Evolutionary conservation across 2,113 vertebrate species (phyloP).

Genomic region (Protomyctophum bolini): DNA sequence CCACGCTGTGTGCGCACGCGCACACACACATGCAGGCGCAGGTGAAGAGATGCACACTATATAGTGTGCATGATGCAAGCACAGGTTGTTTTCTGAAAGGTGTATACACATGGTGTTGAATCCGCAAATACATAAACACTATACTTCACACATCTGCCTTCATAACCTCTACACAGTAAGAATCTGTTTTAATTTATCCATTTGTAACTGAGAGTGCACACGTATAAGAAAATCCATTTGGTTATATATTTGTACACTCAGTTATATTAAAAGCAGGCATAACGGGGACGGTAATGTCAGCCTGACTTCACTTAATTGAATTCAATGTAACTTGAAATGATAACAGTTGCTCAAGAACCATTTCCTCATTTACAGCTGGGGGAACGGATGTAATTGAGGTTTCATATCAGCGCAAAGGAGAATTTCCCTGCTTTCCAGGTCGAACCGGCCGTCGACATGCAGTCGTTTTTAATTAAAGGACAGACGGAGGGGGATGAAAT

Average conservation of each 20-base stretch:
- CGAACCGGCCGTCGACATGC: conserved; percentile 45
- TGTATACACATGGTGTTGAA: neutral
- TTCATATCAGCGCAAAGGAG: conserved; percentile 49
- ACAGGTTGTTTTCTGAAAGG: conserved; percentile 42
- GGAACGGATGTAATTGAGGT: conserved; percentile 57
- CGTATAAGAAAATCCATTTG: too few relatives aligned
- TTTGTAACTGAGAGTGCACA: too few relatives aligned
- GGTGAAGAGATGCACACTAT: conserved; percentile 9
- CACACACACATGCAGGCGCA: neutral
- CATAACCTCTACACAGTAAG: too few relatives aligned
- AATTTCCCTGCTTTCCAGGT: conserved; percentile 44
- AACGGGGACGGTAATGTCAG: conserved; percentile 22
- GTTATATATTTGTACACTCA: too few relatives aligned
- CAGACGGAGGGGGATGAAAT: conserved; percentile 50
- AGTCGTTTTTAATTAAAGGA: conserved; percentile 73
- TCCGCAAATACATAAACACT: too few relatives aligned
- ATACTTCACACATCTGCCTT: too few relatives aligned
- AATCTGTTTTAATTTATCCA: too few relatives aligned
- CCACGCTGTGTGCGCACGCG: conserved; percentile 10
- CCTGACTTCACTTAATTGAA: conserved; percentile 50
- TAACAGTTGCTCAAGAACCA: conserved; percentile 63
- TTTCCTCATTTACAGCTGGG: conserved; percentile 57
- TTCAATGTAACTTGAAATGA: conserved; percentile 61
- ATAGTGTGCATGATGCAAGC: conserved; percentile 41
- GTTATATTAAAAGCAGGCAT: conserved; percentile 19